Evolutionary conservation across 2,113 vertebrate genomes (phyloP).

Genomic region (Crotophaga sulcirostris): DNA sequence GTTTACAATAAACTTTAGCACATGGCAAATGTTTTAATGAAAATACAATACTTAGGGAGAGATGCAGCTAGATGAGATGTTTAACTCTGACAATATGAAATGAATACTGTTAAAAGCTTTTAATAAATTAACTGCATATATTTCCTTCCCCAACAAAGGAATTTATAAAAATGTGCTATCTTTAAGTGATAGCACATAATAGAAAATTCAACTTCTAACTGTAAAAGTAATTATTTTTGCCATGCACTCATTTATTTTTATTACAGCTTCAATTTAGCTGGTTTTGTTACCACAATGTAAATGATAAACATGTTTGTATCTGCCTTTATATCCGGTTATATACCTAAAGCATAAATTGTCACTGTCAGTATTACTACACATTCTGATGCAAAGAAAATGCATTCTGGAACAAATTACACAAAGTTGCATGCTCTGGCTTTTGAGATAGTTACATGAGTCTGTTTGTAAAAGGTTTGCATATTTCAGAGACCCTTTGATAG

Average conservation of each 20-base stretch:
- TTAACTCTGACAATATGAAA: background rate
- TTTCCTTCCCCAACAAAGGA: background rate
- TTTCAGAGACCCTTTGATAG: background rate
- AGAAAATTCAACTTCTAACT: constrained; percentile 2
- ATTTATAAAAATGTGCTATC: background rate
- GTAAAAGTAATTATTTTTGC: constrained; percentile 3
- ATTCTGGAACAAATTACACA: background rate
- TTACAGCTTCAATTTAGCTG: background rate
- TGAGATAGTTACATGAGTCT: background rate
- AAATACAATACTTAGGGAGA: background rate
- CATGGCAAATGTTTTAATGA: background rate
- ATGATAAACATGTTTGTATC: background rate
- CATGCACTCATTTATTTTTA: background rate
- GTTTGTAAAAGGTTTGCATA: background rate
- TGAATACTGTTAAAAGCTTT: background rate
- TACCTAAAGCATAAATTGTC: background rate
- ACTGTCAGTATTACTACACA: background rate
- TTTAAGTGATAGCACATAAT: background rate
- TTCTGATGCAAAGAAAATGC: background rate
- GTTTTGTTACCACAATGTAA: background rate
- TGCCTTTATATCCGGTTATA: background rate
- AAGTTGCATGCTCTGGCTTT: accelerated
- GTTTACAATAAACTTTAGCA: background rate
- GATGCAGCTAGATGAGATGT: background rate
- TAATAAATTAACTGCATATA: background rate